phyloP scores from a whole-genome alignment of 2,113 vertebrate species.

The Aspiorhynchus laticeps region DNA sequence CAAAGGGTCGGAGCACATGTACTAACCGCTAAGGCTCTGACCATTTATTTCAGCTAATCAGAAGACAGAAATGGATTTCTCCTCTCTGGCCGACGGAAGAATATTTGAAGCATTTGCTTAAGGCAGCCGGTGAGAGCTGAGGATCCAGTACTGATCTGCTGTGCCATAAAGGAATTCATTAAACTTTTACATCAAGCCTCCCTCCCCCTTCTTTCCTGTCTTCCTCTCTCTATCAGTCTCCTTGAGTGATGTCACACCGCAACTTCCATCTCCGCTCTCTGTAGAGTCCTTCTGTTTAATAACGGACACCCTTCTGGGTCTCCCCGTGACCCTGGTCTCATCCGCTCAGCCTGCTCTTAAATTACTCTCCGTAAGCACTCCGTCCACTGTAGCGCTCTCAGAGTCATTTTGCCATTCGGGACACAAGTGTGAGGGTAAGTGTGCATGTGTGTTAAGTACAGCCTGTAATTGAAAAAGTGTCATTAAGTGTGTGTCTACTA shows the following conservation, averaged over 20 bases:
- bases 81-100: background rate
- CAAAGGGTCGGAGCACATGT: background rate
- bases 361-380: slow-evolving; percentile 73
- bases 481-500: slow-evolving; percentile 33
- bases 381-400: slow-evolving; percentile 48
- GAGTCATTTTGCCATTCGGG: background rate
- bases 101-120: slow-evolving; percentile 35
- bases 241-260: slow-evolving; percentile 55
- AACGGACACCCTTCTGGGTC: slow-evolving; percentile 68
- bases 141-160: slow-evolving; percentile 2
- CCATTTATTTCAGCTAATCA: slow-evolving; percentile 33
- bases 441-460: slow-evolving; percentile 2
- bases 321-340: slow-evolving; percentile 71
- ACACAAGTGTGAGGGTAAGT: slow-evolving; percentile 2
- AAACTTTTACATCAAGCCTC: slow-evolving; percentile 53
- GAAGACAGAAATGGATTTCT: slow-evolving; percentile 13
- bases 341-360: slow-evolving; percentile 71
- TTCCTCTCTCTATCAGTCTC: slow-evolving; percentile 19
- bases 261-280: slow-evolving; percentile 68
- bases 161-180: slow-evolving; percentile 46
- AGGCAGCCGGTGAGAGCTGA: background rate
- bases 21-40: background rate
- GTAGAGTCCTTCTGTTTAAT: slow-evolving; percentile 76
- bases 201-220: background rate
- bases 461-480: slow-evolving; percentile 36